Evolutionary conservation across 2,113 vertebrate genomes (phyloP).

Genomic region (Prolemur simus): DNA sequence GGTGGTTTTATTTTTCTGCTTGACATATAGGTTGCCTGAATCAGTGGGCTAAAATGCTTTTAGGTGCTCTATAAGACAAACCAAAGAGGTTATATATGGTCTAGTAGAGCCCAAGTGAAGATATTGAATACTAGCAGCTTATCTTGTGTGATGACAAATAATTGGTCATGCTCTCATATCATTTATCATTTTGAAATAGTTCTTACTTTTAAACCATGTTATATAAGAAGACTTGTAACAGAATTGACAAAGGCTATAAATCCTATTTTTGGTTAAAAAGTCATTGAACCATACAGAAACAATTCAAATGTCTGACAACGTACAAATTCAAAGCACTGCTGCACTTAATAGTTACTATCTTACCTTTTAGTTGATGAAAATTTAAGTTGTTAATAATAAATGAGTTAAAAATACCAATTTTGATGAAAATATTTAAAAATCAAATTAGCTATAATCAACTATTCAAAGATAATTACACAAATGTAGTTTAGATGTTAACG

Average conservation of each 20-base stretch:
- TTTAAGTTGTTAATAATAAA: background rate
- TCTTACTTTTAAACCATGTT: slow-evolving; percentile 36
- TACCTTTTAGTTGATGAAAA: background rate
- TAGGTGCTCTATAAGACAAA: slow-evolving; percentile 39
- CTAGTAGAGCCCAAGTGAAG: slow-evolving; percentile 51
- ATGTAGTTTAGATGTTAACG: background rate
- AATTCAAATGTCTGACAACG: background rate
- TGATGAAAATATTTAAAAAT: slow-evolving; percentile 13
- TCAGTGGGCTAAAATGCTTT: slow-evolving; percentile 47
- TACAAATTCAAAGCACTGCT: background rate
- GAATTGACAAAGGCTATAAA: background rate
- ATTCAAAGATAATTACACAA: background rate
- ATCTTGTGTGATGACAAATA: slow-evolving; percentile 51
- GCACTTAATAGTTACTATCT: background rate
- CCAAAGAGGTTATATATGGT: slow-evolving; percentile 45
- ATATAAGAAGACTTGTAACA: background rate
- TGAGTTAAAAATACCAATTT: background rate
- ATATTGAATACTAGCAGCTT: background rate
- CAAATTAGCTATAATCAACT: background rate
- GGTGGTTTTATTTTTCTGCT: slow-evolving; percentile 70
- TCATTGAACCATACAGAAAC: background rate
- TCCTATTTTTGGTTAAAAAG: background rate
- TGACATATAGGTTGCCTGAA: slow-evolving; percentile 68
- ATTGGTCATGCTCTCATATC: background rate
- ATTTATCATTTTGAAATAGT: slow-evolving; percentile 46